Evolutionary conservation across 2,888 invertebrate genomes (phyloP).

Genomic region (Lepidochrysops patricia): DNA sequence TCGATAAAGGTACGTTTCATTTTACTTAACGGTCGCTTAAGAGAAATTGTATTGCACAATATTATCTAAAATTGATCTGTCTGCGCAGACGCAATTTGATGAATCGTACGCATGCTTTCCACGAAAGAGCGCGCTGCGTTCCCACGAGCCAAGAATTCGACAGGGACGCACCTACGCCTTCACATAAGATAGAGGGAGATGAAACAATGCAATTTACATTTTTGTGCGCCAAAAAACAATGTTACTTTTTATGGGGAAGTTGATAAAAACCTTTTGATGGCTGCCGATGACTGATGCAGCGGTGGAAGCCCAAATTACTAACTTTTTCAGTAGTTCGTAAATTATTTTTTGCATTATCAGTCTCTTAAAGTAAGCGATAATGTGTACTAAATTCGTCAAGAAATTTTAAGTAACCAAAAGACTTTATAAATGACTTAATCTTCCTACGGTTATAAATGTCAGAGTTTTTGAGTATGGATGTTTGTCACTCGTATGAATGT

Average conservation of each 20-base stretch:
- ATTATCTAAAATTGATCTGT: constrained; percentile 26
- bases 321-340: not conserved
- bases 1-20: not conserved
- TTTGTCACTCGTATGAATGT: no score
- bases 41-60: constrained; percentile 10
- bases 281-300: not conserved
- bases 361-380: not conserved
- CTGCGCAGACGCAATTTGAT: constrained; percentile 48
- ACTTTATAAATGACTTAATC: no score
- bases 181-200: constrained; percentile 28
- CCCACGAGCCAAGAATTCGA: constrained; percentile 59
- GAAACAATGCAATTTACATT: constrained; percentile 39
- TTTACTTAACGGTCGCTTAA: not conserved
- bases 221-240: constrained; percentile 33
- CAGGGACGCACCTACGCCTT: constrained; percentile 33
- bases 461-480: no score
- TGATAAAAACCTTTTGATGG: constrained; percentile 5
- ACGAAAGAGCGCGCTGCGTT: constrained; percentile 57
- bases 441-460: no score
- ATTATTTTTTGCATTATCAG: not conserved
- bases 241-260: constrained; percentile 8
- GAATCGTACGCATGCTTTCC: constrained; percentile 56
- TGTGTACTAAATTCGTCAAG: not conserved
- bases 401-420: not conserved
- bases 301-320: not conserved